Base-by-base conservation (phyloP, 2,113 vertebrate genomes). In the Poeciliopsis turrubarensis region DNA sequence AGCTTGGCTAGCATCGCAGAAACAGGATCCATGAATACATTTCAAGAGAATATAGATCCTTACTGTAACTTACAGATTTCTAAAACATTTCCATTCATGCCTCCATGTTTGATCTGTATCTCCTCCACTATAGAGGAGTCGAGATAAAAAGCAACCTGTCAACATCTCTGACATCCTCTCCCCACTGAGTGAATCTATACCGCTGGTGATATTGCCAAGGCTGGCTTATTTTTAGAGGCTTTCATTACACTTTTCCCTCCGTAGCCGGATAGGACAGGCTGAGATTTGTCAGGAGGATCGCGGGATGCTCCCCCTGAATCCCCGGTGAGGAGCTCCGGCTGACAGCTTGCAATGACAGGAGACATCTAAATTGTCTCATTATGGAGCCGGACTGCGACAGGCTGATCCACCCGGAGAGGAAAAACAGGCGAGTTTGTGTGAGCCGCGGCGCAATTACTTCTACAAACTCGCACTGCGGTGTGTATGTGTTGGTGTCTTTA, bases 321-420 rank as follows among this genome's bases (percentile, higher is more conserved):
- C 84, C 60, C 68, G 30, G 73, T 34, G 80, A 63, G 0, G 81
- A 89, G 82, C 84, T 63, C 68, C 62, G 71, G 68, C 84, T 89
- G 93, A 91, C 90, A 93, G 91, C 78, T 87, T 65, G 70, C 82
- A 75, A 66, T 87, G 84, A 88, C 90, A 89, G 86, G 87, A 92
- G 90, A 94, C 87, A 87, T 92, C 89, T 92, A 91, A 93, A 93
- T 90, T 88, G 92, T 93, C 90, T 94, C 91, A 92, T 93, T 93
- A 92, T 71, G 73, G 88, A 90, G 77, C 82, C 37, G 74, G 88
- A 87, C 89, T 87, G 77, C 92, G 91, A 92, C 86, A 93, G 88
- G 75, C 89, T 57, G 83, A 83, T 87, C 82, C 69, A 65, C 69
- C 76, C 65, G 30, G 82, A 82, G 79, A 89, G 78, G 77, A 79